phyloP scores from a whole-genome alignment of 2,888 invertebrate genomes.

The Matsumyia berberina region DNA sequence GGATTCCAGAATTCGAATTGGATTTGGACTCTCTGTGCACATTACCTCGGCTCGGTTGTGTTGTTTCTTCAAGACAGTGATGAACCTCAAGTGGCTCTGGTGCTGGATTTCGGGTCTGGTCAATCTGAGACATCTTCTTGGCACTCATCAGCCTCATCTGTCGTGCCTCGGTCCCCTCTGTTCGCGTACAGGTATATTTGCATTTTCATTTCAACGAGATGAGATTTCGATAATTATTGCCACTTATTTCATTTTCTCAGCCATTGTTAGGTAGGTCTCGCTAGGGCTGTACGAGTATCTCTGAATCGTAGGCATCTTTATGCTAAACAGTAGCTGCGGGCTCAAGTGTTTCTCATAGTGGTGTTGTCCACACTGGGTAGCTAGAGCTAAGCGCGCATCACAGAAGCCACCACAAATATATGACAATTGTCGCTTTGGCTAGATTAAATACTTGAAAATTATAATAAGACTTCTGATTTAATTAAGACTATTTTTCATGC shows the following conservation, averaged over 20 bases:
- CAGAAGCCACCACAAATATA: conserved; percentile 41
- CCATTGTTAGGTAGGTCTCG: conserved; percentile 53
- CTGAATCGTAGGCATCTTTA: conserved; percentile 42
- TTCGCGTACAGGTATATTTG: conserved; percentile 61
- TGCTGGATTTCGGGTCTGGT: conserved; percentile 68
- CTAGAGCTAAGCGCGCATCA: conserved; percentile 55
- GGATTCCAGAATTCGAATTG: conserved; percentile 24
- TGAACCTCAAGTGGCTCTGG: conserved; percentile 57
- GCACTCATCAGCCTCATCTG: conserved; percentile 70
- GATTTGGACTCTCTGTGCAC: conserved; percentile 21
- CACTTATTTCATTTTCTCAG: conserved; percentile 80
- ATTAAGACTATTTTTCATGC: conserved; percentile 31
- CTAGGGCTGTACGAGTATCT: conserved; percentile 24
- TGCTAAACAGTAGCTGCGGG: conserved; percentile 72
- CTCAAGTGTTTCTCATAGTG: conserved; percentile 69
- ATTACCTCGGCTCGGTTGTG: conserved; percentile 21
- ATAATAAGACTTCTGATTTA: conserved; percentile 65
- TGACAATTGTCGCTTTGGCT: conserved; percentile 70
- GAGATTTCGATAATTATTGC: conserved; percentile 82
- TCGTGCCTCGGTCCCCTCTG: conserved; percentile 32
- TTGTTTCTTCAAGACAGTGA: conserved; percentile 54
- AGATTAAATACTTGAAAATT: conserved; percentile 73
- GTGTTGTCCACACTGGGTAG: conserved; percentile 65
- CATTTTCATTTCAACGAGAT: conserved; percentile 73
- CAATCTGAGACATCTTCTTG: conserved; percentile 72